A percentile compares a stretch with the other conserved stretches of the same genome.
Conservation (phyloP, 2,113 vertebrate species). For the Desmodus rotundus region DNA sequence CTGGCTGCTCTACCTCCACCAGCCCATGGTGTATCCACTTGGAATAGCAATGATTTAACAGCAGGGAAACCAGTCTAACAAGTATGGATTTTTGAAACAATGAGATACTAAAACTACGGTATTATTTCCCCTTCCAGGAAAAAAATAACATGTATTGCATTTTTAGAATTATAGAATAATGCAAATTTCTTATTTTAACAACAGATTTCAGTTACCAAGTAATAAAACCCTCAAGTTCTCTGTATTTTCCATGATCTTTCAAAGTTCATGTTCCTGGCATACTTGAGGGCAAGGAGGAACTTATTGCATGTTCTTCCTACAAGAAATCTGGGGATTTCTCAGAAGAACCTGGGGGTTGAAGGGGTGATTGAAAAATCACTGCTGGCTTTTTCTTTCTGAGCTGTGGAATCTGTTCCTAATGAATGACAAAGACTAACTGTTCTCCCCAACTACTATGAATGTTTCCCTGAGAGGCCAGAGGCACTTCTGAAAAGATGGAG, state of each 20-base stretch:
- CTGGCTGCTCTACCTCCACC: neutral
- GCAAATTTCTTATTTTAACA: slow-evolving; percentile 65
- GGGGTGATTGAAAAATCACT: slow-evolving; percentile 41
- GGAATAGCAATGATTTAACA: neutral
- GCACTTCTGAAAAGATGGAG: slow-evolving; percentile 42
- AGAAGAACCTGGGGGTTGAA: neutral
- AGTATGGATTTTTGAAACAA: slow-evolving; percentile 9
- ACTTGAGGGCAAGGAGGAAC: slow-evolving; percentile 68
- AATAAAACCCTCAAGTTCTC: slow-evolving; percentile 63
- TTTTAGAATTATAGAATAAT: slow-evolving; percentile 54
- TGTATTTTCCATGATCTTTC: slow-evolving; percentile 45
- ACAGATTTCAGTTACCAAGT: slow-evolving; percentile 67
- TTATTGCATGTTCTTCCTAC: slow-evolving; percentile 41
- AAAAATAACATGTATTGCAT: neutral
- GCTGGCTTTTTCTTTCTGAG: slow-evolving; percentile 35
- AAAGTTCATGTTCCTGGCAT: slow-evolving; percentile 13
- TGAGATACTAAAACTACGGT: neutral
- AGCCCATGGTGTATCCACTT: neutral
- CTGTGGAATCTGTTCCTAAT: slow-evolving; percentile 22
- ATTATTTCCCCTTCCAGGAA: neutral
- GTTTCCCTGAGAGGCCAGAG: slow-evolving; percentile 45
- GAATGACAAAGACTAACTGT: slow-evolving; percentile 63
- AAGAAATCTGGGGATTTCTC: slow-evolving; percentile 64
- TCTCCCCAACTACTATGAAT: slow-evolving; percentile 42
- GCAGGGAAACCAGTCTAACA: neutral